Evolutionary conservation across 2,888 invertebrate genomes (phyloP).

Genomic region (Hyppa rectilinea): DNA sequence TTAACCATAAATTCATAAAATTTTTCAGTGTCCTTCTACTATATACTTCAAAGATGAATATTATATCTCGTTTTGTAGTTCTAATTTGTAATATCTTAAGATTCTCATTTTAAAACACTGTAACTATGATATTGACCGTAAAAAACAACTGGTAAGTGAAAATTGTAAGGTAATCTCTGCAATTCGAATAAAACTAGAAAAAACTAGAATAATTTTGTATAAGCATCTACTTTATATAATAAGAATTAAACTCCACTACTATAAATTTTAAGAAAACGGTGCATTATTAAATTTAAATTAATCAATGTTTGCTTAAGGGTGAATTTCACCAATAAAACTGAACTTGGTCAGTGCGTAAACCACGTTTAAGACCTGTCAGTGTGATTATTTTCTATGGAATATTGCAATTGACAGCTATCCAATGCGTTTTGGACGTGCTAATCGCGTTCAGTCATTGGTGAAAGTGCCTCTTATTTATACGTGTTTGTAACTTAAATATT

Average conservation of each 20-base stretch:
- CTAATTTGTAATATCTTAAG: background rate
- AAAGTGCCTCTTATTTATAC: too few relatives aligned
- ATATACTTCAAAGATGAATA: background rate
- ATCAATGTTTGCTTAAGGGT: too few relatives aligned
- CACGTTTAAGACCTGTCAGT: too few relatives aligned
- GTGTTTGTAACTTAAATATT: background rate
- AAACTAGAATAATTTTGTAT: background rate
- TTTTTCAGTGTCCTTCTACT: background rate
- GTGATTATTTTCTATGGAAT: too few relatives aligned
- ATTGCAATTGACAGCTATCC: too few relatives aligned
- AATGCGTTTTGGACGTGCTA: too few relatives aligned
- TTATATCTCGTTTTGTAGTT: background rate
- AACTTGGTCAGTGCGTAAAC: too few relatives aligned
- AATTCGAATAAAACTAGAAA: background rate
- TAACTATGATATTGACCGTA: background rate
- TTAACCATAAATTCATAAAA: background rate
- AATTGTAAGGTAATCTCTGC: background rate
- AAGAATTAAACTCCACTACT: background rate
- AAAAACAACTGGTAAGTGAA: background rate
- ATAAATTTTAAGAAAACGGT: background rate
- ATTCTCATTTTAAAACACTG: background rate
- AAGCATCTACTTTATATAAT: background rate
- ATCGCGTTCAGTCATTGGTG: too few relatives aligned
- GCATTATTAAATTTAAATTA: constrained; percentile 5
- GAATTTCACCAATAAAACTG: too few relatives aligned